Percentiles rank a stretch among this genome's conserved stretches.
Evolutionary conservation across 2,888 invertebrate genomes (phyloP).

Genomic region (Mythimna ferrago): DNA sequence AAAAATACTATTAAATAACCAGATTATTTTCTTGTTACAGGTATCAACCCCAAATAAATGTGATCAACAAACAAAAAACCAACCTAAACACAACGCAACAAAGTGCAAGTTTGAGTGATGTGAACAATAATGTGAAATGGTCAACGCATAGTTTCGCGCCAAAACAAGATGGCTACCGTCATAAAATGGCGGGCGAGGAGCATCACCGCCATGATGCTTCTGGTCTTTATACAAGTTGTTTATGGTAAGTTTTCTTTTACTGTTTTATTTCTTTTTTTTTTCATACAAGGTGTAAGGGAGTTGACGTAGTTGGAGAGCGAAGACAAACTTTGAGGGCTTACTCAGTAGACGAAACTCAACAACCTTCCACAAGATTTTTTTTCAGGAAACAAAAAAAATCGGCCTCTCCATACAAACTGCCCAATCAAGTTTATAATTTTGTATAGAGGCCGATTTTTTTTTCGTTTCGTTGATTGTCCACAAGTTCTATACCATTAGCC

Average conservation of each 20-base stretch:
- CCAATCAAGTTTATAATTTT: too few species aligned
- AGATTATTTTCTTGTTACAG: slow-evolving; percentile 60
- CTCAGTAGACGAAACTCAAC: too few species aligned
- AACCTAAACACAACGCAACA: background rate
- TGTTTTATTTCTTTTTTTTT: background rate
- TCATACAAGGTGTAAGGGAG: too few species aligned
- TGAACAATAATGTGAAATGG: slow-evolving; percentile 67
- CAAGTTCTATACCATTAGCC: too few species aligned
- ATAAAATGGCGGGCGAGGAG: slow-evolving; percentile 83
- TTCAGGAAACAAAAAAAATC: too few species aligned
- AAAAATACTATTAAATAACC: background rate
- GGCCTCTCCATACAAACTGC: too few species aligned
- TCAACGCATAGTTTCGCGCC: slow-evolving; percentile 65
- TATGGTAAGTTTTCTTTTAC: slow-evolving; percentile 77
- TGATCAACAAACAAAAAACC: slow-evolving; percentile 25
- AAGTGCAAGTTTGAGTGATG: slow-evolving; percentile 50
- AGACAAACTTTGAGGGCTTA: too few species aligned
- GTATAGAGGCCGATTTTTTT: too few species aligned
- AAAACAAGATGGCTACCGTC: slow-evolving; percentile 82
- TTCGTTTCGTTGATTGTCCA: too few species aligned
- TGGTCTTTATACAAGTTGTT: slow-evolving; percentile 78
- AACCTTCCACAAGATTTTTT: too few species aligned
- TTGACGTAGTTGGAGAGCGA: too few species aligned
- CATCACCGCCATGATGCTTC: slow-evolving; percentile 76
- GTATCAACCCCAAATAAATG: slow-evolving; percentile 49